Base-by-base conservation (phyloP, 2,888 invertebrate species). In the Nematopogon swammerdamellus region DNA sequence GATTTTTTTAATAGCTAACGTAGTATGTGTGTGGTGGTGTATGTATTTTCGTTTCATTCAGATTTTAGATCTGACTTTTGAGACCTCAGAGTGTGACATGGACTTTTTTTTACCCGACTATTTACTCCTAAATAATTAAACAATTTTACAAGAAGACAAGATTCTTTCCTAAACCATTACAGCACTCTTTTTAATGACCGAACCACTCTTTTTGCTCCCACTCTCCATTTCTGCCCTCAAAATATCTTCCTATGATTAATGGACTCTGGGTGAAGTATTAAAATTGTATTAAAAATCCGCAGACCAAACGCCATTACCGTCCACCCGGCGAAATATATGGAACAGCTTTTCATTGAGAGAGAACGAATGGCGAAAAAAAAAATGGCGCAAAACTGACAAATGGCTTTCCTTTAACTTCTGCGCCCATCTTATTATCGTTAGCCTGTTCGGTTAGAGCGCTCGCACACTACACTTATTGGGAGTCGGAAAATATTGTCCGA, bases 401-500 rank as follows among this genome's bases (percentile, higher is more conserved):
- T 79, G 74, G 72, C 66, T 77, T 79, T 79, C 74, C 77, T 77
- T 76, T 79, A 77, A 76, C 77, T 77, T 76, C 77, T 77, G 77
- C 76, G 68, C 74, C 75, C 75, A 79, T 79, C 79, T 79, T 77
- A 79, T 77, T 77, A 79, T 77, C 79, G 73, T 76, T 77, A 75
- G 73, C 67, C 65, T 4, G 36, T 14, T 3, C 36, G 36, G 25
- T 25, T 25, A 25, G 25, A 25, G 4, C 25, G 4, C 25, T 25
- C 4, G 25, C 25, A 25, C 25, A 25, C 25, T 25, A 25, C 25
- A 25, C 25, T n/a, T n/a, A n/a, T n/a, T n/a, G 25, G 5, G 25
- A 25, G 4, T 8, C 25, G 25, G 8, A 25, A 6, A 25, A 25
- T 25, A 6, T 25, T 25, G 5, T 6, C 25, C 8, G 25, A 25